Evolutionary conservation across 2,113 vertebrate genomes (phyloP), one percentile per base, ranked within the genome.

Genomic region (Sakesphorus luctuosus): DNA sequence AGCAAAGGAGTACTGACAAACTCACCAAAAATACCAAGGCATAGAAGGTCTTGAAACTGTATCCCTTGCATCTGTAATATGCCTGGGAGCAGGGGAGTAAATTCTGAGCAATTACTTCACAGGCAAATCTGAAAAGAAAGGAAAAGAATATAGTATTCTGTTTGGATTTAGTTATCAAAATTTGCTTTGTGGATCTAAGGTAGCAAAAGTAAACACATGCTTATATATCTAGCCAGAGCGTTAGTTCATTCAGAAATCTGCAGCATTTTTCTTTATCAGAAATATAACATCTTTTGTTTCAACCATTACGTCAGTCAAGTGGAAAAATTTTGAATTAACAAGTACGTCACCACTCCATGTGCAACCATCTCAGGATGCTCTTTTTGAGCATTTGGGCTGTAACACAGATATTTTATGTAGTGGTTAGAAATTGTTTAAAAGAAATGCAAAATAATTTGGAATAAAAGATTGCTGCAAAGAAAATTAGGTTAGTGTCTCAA

Each of bases 121-220:
- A 46, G n/a, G 26, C 44, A 85, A 80, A 69, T 44, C 36, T 62
- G 19, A 33, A 75, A 75, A 19, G 38, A 61, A 84, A 76, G 13
- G 53, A n/a, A 53, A 61, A 55, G 46, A 66, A 73, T 33, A 52
- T 15, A 71, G 17, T 17, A 2, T 52, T 88, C 72, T 95, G 31
- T 80, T 90, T 90, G 78, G 20, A 71, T 92, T 80, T 73, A 21
- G 50, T 74, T 92, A 92, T 78, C 76, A 71, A 74, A 79, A 77
- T 88, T 91, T 61, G 15, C n/a, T 92, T 86, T 92, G 94, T 71
- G 77, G 87, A 95, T 20, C 38, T 71, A 71, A 80, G 38, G 55
- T 86, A 59, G 59, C 26, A 77, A 93, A 81, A 56, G 74, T 38
- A 95, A 96, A 93, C 52, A 87, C 24, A 24, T 16, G 18, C 31